Base-by-base conservation (phyloP, 2,113 vertebrate species). In the Ondatra zibethicus region DNA sequence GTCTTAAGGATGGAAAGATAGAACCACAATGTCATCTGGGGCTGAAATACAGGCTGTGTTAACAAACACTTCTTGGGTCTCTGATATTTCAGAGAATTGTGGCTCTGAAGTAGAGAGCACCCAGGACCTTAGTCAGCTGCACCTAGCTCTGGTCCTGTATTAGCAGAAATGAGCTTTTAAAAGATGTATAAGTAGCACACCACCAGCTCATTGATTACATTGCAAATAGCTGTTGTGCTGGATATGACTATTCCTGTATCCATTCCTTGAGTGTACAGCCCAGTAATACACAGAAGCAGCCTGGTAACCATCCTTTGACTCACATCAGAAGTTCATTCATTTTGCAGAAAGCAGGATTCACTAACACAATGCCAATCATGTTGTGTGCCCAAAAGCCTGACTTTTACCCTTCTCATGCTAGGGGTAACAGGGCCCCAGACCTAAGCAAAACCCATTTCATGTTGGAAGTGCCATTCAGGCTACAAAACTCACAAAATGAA, bases 301-400 rank as follows among this genome's bases (percentile, higher is more conserved):
- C 86, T 76, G 70, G 50, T 68, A 42, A 78, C 61, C 52, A 92
- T 88, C 85, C 42, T 50, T 36, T 65, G 61, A 81, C 47, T 92
- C 86, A 58, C 86, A 58, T 75, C 85, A 61, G 85, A 94, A 96
- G 84, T 73, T 86, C 93, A 91, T 91, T 97, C 73, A 0, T 93
- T 39, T 52, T 82, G 12, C 1, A 65, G 42, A 76, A 97, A 90
- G 70, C 55, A 87, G n/a, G 88, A 3, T 13, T 70, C 29, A 13
- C 50, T 29, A 91, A 84, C 42, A 21, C 1, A 63, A 19, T 88
- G 50, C 21, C 80, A 84, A 6, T 1, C 76, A 7, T 52, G 36
- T 19, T 65, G 86, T 85, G 39, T 14, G 27, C 50, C 89, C 68
- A 0, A 65, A 12, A 96, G 55, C 55, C 55, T 66, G 17, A 7